Evolutionary conservation across 2,888 invertebrate genomes (phyloP), one percentile per base, ranked within the genome.

Genomic region (Sarcophaga subvicina): DNA sequence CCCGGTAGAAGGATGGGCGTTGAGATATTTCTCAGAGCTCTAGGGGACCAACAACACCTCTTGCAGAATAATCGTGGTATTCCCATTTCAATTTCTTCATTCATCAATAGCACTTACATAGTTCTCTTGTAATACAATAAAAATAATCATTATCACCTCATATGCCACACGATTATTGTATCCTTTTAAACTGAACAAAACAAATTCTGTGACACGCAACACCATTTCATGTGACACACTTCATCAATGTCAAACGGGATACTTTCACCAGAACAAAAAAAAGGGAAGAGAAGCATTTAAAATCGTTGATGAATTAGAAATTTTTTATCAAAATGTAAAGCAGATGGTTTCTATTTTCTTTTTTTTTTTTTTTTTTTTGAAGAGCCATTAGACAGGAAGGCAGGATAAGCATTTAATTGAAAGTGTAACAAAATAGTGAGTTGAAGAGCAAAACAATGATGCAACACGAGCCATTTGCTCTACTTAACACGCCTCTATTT

Each of bases 401-500:
- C 66, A 64, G 63, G 37, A 11, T 54, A 37, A 14, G 4, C 25
- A 14, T 8, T 17, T 17, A 25, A 5, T 49, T 22, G 25, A 25
- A 49, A 70, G 37, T 37, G 14, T 49, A 54, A 49, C 47, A 20
- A 17, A 22, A 8, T 49, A 17, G 14, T 69, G 47, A 12, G 12
- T n/a, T 37, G 12, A 37, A 54, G 25, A 37, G 37, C 37, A 47
- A 60, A 4, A 22, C 45, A 80, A 71, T 37, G 37, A 2, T 45
- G 37, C 54, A 71, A 27, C 80, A 80, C 80, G 72, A 22, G 60
- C 80, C 72, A 72, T 66, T 80, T 80, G 64, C 62, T 80, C 72
- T 80, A 72, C 72, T 80, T 72, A 80, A 22, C 66, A 80, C 80
- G 66, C 80, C 72, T 80, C 59, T 80, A 37, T 72, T 80, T 72